phyloP scores from a whole-genome alignment of 2,797 vertebrate genomes.

The Halcyon smyrnensis region DNA sequence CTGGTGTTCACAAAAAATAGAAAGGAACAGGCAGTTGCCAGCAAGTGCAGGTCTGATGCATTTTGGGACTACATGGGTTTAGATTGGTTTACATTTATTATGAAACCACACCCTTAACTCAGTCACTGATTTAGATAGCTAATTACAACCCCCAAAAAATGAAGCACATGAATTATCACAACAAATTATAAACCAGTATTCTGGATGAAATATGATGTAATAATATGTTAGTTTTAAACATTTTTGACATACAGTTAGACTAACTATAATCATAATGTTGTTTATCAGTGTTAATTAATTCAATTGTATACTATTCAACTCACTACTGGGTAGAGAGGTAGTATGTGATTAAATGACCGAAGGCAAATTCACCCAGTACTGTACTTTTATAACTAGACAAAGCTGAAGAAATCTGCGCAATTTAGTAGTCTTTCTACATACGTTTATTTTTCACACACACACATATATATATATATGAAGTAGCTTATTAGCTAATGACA shows the following conservation, averaged over 20 bases:
- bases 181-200: not conserved
- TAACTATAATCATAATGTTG: not conserved
- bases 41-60: not conserved
- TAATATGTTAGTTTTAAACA: not conserved
- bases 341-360: not conserved
- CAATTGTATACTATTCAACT: not conserved
- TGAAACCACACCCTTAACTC: not conserved
- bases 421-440: not conserved
- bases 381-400: not conserved
- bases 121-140: not conserved
- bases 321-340: not conserved
- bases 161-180: not conserved
- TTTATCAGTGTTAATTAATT: not conserved
- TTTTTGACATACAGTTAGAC: not conserved
- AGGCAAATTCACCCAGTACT: not conserved
- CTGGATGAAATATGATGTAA: not conserved
- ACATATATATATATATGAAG: not conserved
- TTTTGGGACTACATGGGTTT: not conserved
- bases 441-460: not conserved
- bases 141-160: not conserved
- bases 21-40: not conserved
- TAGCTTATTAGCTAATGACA: not conserved
- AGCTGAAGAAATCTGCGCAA: not conserved
- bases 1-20: not conserved
- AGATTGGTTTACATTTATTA: not conserved